Evolutionary conservation across 1,140 invertebrate species (phyloP).

Genomic region (Aphelenchoides fujianensis): DNA sequence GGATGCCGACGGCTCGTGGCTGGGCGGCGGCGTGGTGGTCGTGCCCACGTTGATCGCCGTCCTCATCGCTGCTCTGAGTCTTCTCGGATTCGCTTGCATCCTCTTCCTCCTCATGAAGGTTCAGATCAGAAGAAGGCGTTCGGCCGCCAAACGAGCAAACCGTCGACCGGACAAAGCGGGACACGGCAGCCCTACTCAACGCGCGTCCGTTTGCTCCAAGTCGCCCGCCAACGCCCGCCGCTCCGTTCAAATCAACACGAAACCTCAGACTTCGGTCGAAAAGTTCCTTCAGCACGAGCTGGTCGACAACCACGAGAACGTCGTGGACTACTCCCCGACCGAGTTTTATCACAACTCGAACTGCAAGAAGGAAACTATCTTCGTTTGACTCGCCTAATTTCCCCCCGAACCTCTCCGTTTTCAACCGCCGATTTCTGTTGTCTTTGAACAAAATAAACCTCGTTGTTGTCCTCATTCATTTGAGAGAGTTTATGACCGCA

Average conservation of each 20-base stretch:
- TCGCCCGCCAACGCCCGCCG: too few relatives aligned
- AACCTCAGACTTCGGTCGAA: too few relatives aligned
- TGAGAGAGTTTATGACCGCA: too few relatives aligned
- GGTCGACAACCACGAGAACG: too few relatives aligned
- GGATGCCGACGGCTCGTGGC: neutral
- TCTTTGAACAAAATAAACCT: constrained; percentile 3
- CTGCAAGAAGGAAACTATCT: neutral
- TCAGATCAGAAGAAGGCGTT: neutral
- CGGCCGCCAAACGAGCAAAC: neutral
- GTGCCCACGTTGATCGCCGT: constrained; percentile 2
- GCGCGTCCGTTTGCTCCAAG: too few relatives aligned
- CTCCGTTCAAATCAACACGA: too few relatives aligned
- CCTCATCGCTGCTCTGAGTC: constrained; percentile 8
- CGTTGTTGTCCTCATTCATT: constrained; percentile 5
- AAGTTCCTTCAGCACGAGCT: too few relatives aligned
- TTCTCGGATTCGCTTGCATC: constrained; percentile 21
- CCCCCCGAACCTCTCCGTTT: too few relatives aligned
- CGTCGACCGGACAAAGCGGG: neutral
- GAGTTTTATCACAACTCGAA: too few relatives aligned
- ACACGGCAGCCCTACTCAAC: neutral
- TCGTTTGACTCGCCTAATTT: constrained; percentile 3
- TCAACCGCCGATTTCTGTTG: neutral
- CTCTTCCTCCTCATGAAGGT: constrained; percentile 27
- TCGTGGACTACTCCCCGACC: too few relatives aligned
- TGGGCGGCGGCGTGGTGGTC: neutral